These are phyloP conservation scores for Prunella fulvescens DNA, from an alignment of 2,113 vertebrate genomes.

Conservation along the genomic window DNA sequence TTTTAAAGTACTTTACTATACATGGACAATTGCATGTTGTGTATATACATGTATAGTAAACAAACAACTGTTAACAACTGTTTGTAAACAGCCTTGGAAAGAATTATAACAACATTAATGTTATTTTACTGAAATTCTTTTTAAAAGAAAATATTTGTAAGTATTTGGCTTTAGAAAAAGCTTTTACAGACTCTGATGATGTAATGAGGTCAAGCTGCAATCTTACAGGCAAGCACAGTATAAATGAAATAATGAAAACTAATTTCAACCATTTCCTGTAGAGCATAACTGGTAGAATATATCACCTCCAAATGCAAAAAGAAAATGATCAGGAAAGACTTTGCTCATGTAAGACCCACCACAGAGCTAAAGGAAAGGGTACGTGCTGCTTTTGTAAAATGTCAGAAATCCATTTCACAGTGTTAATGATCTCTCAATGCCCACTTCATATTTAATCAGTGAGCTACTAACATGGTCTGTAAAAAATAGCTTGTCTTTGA, in stretches of 20 bases:
- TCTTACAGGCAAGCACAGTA: not conserved
- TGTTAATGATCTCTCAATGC: conserved; percentile 25
- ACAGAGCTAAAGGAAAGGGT: conserved; percentile 22
- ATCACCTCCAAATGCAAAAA: not conserved
- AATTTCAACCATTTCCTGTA: conserved; percentile 21
- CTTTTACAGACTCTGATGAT: not conserved
- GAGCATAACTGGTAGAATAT: not conserved
- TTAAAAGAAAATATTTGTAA: not conserved
- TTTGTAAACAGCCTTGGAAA: not conserved
- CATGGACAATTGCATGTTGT: not conserved
- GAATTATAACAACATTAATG: not conserved
- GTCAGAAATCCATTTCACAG: conserved; percentile 29
- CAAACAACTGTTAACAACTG: not conserved
- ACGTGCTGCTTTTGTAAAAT: not conserved
- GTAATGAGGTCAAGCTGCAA: not conserved
- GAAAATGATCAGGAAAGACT: not conserved
- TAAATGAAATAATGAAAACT: conserved; percentile 15
- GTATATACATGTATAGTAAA: not conserved
- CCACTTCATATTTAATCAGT: conserved; percentile 20
- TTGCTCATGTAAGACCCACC: conserved; percentile 4
- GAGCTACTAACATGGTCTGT: not conserved
- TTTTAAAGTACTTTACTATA: not conserved
- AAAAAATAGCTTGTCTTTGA: not conserved
- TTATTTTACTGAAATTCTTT: not conserved
- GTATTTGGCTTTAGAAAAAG: not conserved